Conservation (phyloP, 2,113 vertebrate genomes). For the Galbula dea region DNA sequence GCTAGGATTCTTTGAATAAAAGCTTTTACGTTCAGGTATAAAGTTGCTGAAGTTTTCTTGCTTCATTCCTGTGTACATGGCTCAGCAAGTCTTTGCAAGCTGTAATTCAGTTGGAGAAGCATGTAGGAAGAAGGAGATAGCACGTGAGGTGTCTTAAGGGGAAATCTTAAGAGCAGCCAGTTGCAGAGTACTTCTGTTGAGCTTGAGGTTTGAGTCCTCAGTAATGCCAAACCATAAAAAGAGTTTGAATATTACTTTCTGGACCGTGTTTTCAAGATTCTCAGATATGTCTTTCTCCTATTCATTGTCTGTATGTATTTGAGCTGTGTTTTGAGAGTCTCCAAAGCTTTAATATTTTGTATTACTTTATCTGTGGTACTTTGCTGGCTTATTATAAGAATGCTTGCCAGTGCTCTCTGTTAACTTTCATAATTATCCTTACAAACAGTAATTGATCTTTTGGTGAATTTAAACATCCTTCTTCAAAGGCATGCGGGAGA, state of each 20-base stretch:
- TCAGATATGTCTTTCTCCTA: background rate
- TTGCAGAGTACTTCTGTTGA: background rate
- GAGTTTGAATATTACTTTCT: background rate
- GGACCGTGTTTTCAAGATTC: background rate
- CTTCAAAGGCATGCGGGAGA: conserved; percentile 10
- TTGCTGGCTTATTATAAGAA: conserved; percentile 19
- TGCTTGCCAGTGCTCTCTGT: background rate
- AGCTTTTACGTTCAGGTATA: background rate
- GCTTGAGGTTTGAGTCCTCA: background rate
- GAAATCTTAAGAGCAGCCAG: background rate
- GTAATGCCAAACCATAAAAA: background rate
- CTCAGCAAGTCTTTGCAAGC: background rate
- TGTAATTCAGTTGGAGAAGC: background rate
- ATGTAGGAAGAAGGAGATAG: background rate
- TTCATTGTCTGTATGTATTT: conserved; percentile 5
- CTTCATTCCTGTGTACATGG: background rate
- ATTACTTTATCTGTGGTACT: conserved; percentile 5
- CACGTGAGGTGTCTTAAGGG: background rate
- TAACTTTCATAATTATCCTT: conserved; percentile 39
- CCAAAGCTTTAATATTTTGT: conserved; percentile 13
- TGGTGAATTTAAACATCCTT: conserved; percentile 43
- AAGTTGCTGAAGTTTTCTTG: background rate
- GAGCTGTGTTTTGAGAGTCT: conserved; percentile 43
- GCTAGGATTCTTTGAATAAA: background rate
- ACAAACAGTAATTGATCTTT: conserved; percentile 48